Percentiles rank a stretch among this genome's conserved stretches.
Evolutionary conservation across 2,797 vertebrate species (phyloP).

Genomic region (Poliocrania exsul): DNA sequence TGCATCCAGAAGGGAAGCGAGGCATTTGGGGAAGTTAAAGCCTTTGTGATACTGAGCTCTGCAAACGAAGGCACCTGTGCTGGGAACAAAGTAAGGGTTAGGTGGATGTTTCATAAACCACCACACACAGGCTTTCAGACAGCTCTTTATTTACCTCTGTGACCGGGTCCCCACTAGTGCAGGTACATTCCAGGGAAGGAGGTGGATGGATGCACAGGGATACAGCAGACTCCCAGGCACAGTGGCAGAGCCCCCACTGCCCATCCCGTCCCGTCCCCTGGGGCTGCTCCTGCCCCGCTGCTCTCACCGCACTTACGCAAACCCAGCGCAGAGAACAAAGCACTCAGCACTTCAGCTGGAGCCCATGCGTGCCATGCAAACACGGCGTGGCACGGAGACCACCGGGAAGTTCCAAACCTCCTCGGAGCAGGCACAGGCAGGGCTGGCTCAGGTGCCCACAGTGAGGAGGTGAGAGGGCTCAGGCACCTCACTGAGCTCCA

Average conservation of each 20-base stretch:
- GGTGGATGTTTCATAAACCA: conserved; percentile 72
- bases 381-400: neutral
- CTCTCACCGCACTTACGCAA: neutral
- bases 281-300: conserved; percentile 35
- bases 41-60: neutral
- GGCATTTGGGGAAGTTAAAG: neutral
- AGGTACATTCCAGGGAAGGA: conserved; percentile 52
- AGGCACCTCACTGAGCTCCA: neutral
- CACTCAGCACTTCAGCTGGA: neutral
- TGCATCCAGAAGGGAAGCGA: neutral
- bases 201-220: conserved; percentile 10
- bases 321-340: conserved; percentile 44
- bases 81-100: neutral
- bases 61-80: neutral
- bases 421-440: neutral
- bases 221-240: neutral
- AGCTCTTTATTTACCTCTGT: conserved; percentile 73
- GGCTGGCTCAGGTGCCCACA: neutral
- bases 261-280: conserved; percentile 4
- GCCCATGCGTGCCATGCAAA: conserved; percentile 29
- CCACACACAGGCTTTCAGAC: conserved; percentile 59
- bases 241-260: neutral
- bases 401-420: neutral
- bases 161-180: conserved; percentile 49
- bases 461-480: neutral